Evolutionary conservation across 2,888 invertebrate genomes (phyloP), one percentile per base, ranked within the genome.

Genomic region (Leucania comma): DNA sequence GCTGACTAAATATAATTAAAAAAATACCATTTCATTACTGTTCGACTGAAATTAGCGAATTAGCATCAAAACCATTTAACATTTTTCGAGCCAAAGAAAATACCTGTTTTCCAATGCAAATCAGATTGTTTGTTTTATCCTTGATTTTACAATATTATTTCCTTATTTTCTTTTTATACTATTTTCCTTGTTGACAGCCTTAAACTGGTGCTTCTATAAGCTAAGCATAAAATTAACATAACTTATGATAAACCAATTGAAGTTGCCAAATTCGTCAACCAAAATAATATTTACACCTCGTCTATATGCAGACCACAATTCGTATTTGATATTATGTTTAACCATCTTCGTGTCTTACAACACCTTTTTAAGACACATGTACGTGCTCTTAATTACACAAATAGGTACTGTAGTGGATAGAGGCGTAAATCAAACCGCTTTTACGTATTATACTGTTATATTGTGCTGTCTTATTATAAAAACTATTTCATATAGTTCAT

Each of bases 181-280:
- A 32, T 66, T 75, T 74, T 75, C 58, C 62, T 68, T 68, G 38
- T 62, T 62, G 62, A 53, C 38, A 62, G n/a, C 22, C 32, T 68
- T 50, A 54, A 54, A 22, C 29, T 24, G 12, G 9, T 51, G 20
- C 20, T 26, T 38, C 17, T 46, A 22, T 20, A 48, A 26, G 32
- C 35, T 22, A 29, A 29, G 24, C 35, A 74, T 50, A 17, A 0
- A 14, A 67, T 66, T 66, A 66, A 32, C 29, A 74, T 73, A 50
- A 66, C 59, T 22, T 60, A 64, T 64, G 35, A 73, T 32, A 38
- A 29, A 50, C 32, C 24, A 59, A 48, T 54, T 32, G 12, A 48
- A 38, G 58, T 65, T 32, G 38, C 59, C 24, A 59, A 59, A 73
- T 54, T 73, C 29, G 26, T 32, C 29, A 26, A 10, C 1, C 38